Evolutionary conservation across 1,140 invertebrate genomes (phyloP), one percentile per base, ranked within the genome.

Genomic region (Achatina immaculata): DNA sequence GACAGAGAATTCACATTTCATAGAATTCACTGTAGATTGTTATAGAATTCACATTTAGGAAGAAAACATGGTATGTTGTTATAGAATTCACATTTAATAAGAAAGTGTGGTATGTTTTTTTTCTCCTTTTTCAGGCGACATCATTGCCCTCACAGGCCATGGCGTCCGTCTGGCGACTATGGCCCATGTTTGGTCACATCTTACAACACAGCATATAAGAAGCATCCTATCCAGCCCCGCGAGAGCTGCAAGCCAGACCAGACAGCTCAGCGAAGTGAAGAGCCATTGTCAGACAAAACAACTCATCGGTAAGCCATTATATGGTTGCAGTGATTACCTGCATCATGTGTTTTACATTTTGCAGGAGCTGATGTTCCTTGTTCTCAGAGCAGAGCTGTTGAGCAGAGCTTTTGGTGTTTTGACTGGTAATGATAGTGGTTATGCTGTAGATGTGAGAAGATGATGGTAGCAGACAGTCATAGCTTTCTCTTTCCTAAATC

Each of bases 141-240:
- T 83, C 84, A 85, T 71, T 90, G 89, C 82, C 90, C 89, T 2
- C 90, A 91, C 78, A 74, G 82, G 9, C 87, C 87, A 0, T 78
- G 81, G 19, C 83, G 83, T 42, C 72, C 79, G 7, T 34, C 48
- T 65, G 82, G 82, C 9, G 86, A 86, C 45, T 84, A 86, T 38
- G 81, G 83, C 34, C 82, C 87, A 21, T 90, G 87, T 78, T 71
- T 82, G 43, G 78, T 90, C 14, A 88, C 90, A 79, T 90, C 90
- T 77, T 91, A 91, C 71, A 86, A 81, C 62, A 87, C 86, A 43
- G 85, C 86, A 68, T 91, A 89, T 85, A 84, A 86, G 38, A 82
- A 85, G 4, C 89, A 90, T 75, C 85, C 88, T n/a, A 38, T 90
- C 6, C 55, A 82, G 6, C 66, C 74, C 6, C 65, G 85, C 2